Base-by-base conservation (phyloP, 2,113 vertebrate genomes). In the Thymallus thymallus region DNA sequence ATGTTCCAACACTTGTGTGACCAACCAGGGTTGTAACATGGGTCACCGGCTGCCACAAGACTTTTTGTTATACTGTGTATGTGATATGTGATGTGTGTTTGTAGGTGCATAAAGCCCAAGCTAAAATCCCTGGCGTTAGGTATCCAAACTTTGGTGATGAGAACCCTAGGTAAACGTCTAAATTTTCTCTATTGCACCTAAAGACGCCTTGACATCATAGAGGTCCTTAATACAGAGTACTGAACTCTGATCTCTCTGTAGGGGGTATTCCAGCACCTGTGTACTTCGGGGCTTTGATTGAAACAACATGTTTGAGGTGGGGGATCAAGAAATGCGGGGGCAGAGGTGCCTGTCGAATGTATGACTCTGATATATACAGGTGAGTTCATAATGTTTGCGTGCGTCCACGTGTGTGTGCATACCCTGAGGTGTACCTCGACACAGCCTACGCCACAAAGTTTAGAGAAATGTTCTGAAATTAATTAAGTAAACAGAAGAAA, bases 281-380 rank as follows among this genome's bases (percentile, higher is more conserved):
- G 73, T 98, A 98, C 84, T 97, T 94, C 0, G 96, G 97, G 0
- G 92, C 94, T 2, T 46, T 96, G 23, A 96, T 98, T 0, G 96
- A 99, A 79, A 92, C 10, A 70, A 91, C 95, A 0, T 98, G 96
- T 84, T 73, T 98, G 76, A 96, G 95, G 77, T 99, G 96, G 97
- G 94, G 94, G 0, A 75, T 88, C 16, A 95, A 83, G 13, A 86
- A 74, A 30, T 96, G 94, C 45, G 95, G 95, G 0, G 86, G 82
- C 1, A 81, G 24, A 68, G 97, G 96, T 0, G 90, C 94, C 0
- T 99, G 97, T 73, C 94, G 95, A 58, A 32, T 96, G 3, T 98
- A 99, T 0, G 86, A 93, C 71, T 80, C 88, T 0, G 9, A 91
- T 3, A 91, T 87, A 86, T 94, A 91, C 90, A 93, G 93, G 93